Base-by-base conservation (phyloP, 2,113 vertebrate genomes). In the Odocoileus hemionus region DNA sequence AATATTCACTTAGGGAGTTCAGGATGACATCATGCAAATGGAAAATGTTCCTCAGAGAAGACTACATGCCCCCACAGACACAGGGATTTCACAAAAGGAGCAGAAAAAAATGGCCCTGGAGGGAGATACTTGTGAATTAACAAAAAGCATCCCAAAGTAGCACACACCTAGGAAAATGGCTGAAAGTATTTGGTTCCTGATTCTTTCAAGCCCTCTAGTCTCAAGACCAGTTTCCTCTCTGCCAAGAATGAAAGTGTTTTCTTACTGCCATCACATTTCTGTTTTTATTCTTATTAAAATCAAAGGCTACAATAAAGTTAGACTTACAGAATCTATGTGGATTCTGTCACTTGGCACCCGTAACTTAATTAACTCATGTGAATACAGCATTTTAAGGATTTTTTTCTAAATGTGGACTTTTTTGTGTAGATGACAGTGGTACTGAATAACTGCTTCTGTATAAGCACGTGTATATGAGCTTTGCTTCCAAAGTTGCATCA, bases 361-460 rank as follows among this genome's bases (percentile, higher is more conserved):
- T 25, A 60, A 78, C 43, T 86, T 52, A 54, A 25, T 52, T 39
- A 67, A 39, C 28, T 52, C 58, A 33, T 2, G n/a, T 39, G 25
- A 61, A 43, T 30, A 78, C n/a, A 60, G n/a, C 45, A 25, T 6
- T 39, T 13, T 61, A 61, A 87, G 45, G 45, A 54, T 25, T 25
- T 52, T 39, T 93, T 33, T 70, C 78, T 79, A 70, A 87, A 17
- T 17, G 16, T 79, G 84, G 57, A 5, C 55, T 61, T 43, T 60
- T 52, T 39, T 85, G 36, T 36, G 80, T 83, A 33, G 39, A 45
- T 79, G n/a, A 43, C 70, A 61, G 5, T 33, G n/a, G 55, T 55
- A 13, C 6, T 3, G 1, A 60, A 58, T 17, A 45, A 52, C 26
- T 3, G 7, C 12, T 11, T 43, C 11, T 1, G 8, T 12, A 16